Percentiles rank a stretch among this genome's conserved stretches.
Conservation (phyloP, 2,888 invertebrate genomes). For the Xestia rhomboidea region DNA sequence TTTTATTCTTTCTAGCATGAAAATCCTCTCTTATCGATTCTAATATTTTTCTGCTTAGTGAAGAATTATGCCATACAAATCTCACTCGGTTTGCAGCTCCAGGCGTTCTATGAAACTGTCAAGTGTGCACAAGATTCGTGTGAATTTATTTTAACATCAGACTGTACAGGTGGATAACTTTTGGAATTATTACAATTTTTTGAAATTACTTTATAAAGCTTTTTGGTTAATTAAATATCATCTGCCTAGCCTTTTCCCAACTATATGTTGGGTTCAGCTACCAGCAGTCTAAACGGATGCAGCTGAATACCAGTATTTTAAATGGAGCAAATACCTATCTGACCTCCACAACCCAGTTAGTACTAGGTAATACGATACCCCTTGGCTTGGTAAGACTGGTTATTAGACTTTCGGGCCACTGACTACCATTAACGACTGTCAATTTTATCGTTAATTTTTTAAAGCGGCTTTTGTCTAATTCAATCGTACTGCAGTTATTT, state of each 20-base stretch:
- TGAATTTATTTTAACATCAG: conserved; percentile 3
- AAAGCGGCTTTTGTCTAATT: background rate
- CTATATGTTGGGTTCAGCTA: too few species aligned
- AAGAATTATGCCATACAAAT: conserved; percentile 16
- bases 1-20: background rate
- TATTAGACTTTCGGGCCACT: too few species aligned
- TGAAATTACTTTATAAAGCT: background rate
- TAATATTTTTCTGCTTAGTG: background rate
- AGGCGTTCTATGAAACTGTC: conserved; percentile 11
- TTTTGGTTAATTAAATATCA: background rate
- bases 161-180: conserved; percentile 4
- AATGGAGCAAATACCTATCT: too few species aligned
- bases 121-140: conserved; percentile 9
- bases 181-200: too few species aligned
- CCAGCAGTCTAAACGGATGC: too few species aligned
- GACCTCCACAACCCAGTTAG: too few species aligned
- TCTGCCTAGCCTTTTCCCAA: too few species aligned
- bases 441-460: too few species aligned
- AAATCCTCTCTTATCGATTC: background rate
- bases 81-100: conserved; percentile 3
- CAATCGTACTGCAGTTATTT: background rate
- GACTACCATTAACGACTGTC: too few species aligned
- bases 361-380: too few species aligned
- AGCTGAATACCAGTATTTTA: too few species aligned
- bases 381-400: too few species aligned